Percentiles rank a stretch among this genome's conserved stretches.
phyloP scores from a whole-genome alignment of 2,113 vertebrate species.

The Neogobius melanostomus region DNA sequence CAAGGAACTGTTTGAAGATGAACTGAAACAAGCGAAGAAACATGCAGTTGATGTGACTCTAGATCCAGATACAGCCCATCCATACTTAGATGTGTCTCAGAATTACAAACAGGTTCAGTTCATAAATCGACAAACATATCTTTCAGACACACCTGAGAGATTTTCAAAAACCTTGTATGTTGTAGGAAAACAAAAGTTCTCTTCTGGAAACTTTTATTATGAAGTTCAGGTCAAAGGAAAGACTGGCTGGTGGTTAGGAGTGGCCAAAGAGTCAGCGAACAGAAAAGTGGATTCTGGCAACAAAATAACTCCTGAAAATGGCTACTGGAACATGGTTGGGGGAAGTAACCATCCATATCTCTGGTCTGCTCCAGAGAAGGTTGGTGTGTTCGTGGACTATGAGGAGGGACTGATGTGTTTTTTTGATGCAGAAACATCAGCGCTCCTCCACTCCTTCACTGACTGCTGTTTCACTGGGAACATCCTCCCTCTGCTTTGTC shows the following conservation, averaged over 20 bases:
- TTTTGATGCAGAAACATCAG: neutral
- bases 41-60: constrained; percentile 37
- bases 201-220: neutral
- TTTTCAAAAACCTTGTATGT: neutral
- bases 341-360: neutral
- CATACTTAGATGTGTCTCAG: constrained; percentile 10
- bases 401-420: neutral
- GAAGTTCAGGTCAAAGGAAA: neutral
- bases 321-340: neutral
- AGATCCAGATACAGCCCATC: constrained; percentile 36
- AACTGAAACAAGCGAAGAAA: constrained; percentile 23
- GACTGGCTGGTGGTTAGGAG: neutral
- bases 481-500: neutral
- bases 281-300: neutral
- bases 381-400: neutral
- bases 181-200: neutral
- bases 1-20: neutral
- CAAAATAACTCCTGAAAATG: neutral
- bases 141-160: constrained; percentile 12
- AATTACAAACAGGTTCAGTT: constrained; percentile 20
- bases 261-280: neutral
- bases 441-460: neutral
- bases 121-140: neutral
- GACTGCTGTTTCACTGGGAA: neutral
- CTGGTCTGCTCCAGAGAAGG: neutral